Conservation (phyloP, 64 coral and sea anemone species). For the Pocillopora damicornis region DNA sequence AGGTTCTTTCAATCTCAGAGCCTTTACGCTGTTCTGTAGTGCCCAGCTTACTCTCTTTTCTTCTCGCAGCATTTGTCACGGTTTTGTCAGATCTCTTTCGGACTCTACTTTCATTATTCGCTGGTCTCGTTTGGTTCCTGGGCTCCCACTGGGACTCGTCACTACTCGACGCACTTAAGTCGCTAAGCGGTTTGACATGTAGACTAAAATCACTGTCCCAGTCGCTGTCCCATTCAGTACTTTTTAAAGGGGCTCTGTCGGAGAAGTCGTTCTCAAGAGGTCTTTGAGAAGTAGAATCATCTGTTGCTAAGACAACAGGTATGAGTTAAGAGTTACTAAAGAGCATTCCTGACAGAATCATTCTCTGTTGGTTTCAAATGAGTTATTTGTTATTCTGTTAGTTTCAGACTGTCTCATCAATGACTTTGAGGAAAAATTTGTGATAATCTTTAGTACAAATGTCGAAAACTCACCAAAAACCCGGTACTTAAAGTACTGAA, state of each 20-base stretch:
- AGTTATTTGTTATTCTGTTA: no score
- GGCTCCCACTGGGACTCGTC: not conserved
- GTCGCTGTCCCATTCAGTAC: constrained; percentile 26
- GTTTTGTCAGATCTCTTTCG: constrained; percentile 13
- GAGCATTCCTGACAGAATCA: no score
- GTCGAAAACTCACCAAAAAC: no score
- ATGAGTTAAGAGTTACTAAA: not conserved
- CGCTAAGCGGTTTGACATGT: constrained; percentile 42
- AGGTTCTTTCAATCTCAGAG: not conserved
- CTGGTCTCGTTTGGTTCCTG: not conserved
- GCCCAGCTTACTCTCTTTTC: not conserved
- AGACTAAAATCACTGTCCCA: constrained; percentile 65
- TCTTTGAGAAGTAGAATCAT: not conserved
- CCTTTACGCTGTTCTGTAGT: not conserved
- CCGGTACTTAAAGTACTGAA: no score
- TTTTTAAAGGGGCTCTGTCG: not conserved
- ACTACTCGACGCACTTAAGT: constrained; percentile 14
- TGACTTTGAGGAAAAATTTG: no score
- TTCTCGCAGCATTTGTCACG: not conserved
- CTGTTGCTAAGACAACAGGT: not conserved
- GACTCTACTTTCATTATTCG: not conserved
- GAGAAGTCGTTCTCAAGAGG: not conserved
- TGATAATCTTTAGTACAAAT: no score
- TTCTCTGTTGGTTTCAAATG: no score
- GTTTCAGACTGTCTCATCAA: no score